Evolutionary conservation across 2,888 invertebrate species (phyloP), one percentile per base, ranked within the genome.

Genomic region (Tachina fera): DNA sequence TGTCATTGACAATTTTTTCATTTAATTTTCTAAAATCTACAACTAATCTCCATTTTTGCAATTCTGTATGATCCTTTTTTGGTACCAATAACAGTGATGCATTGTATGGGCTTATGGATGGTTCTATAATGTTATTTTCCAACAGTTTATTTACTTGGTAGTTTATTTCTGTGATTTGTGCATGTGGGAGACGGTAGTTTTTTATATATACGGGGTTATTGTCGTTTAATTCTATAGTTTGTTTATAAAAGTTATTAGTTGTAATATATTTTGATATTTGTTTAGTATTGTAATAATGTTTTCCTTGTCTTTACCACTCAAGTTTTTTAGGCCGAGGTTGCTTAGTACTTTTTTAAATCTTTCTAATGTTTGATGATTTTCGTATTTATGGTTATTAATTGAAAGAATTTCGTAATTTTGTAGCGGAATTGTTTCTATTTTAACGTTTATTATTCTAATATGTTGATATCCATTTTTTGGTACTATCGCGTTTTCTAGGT

Each of bases 81-180:
- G 58, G 31, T 13, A 58, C 58, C 9, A 58, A 49, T 49, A 49
- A 49, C 11, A 49, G 49, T 49, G 49, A n/a, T 13, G 49, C 31
- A 31, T 31, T 49, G 58, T 58, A 58, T 58, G 58, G 58, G 58
- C 58, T 58, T 22, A 31, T 13, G 58, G 58, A 58, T 58, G 58
- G 58, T 58, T 58, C 58, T 22, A 58, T 58, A 14, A 58, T 58
- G 31, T 58, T 8, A 9, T 58, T 58, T 22, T 58, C 22, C 22
- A 58, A 22, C 19, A 58, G 58, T 14, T 58, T 58, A 6, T 58
- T 10, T 58, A 22, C 22, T 58, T 58, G 58, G 11, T n/a, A 58
- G 22, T 22, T 58, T 58, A 58, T 58, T 13, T 58, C 58, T 58
- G 19, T 22, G 31, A 4, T 4, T 31, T 31, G 31, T 31, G 31